These are phyloP conservation scores for Aphidius gifuensis DNA, from an alignment of 1,140 invertebrate species.

Conservation along the genomic window DNA sequence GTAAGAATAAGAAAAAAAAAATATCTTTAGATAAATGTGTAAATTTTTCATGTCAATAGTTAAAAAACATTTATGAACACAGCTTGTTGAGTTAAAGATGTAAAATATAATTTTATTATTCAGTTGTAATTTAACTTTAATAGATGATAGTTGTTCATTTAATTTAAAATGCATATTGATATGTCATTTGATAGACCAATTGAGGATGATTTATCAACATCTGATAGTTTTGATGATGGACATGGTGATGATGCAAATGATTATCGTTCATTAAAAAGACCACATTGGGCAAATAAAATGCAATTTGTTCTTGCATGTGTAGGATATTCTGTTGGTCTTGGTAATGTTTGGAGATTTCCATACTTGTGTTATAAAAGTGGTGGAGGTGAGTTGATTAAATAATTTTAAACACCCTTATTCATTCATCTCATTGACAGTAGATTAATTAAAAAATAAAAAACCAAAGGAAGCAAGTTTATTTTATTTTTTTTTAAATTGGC, in stretches of 20 bases:
- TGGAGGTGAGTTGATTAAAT: conserved; percentile 61
- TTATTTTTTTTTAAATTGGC: too few species aligned
- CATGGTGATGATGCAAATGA: conserved; percentile 62
- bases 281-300: conserved; percentile 84
- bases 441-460: not conserved
- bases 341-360: conserved; percentile 88
- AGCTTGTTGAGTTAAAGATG: too few species aligned
- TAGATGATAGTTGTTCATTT: too few species aligned
- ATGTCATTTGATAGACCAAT: conserved; percentile 54
- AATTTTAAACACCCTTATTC: not conserved
- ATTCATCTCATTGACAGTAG: not conserved
- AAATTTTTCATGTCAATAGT: too few species aligned
- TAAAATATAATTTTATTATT: too few species aligned
- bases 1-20: too few species aligned
- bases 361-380: conserved; percentile 82
- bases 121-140: too few species aligned
- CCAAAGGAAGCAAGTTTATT: too few species aligned
- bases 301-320: conserved; percentile 89
- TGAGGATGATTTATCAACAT: conserved; percentile 65
- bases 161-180: too few species aligned
- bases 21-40: too few species aligned
- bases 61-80: too few species aligned
- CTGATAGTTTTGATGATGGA: conserved; percentile 63
- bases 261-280: conserved; percentile 69
- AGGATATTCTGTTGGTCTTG: conserved; percentile 87